phyloP scores from a whole-genome alignment of 2,888 invertebrate genomes.

The Sminthurides aquaticus region DNA sequence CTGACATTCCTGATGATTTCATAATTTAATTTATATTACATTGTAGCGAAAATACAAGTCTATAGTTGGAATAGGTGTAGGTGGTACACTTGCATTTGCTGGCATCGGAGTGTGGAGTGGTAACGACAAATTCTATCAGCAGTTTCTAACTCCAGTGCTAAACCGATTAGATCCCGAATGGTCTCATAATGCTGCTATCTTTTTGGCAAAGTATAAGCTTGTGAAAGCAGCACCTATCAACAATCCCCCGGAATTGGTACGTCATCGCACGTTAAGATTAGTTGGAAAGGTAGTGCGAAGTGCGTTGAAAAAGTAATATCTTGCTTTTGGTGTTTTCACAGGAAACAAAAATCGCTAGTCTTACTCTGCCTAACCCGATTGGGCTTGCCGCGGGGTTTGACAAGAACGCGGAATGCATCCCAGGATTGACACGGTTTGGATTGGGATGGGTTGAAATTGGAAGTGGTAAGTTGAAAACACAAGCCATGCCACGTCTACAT shows the following conservation, averaged over 20 bases:
- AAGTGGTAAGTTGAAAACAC: constrained; percentile 18
- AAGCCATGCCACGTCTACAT: too few species aligned
- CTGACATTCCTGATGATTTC: too few species aligned
- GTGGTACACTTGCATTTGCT: constrained; percentile 60
- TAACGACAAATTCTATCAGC: constrained; percentile 69
- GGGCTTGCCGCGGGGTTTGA: constrained; percentile 99
- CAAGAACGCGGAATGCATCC: constrained; percentile 86
- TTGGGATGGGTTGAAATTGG: constrained; percentile 96
- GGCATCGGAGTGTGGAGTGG: constrained; percentile 64
- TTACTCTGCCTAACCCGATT: constrained; percentile 74
- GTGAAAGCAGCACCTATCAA: constrained; percentile 56
- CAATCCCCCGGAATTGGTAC: constrained; percentile 62
- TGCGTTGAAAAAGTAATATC: too few species aligned
- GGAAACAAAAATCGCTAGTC: constrained; percentile 64
- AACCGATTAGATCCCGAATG: constrained; percentile 69
- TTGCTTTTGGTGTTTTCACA: too few species aligned
- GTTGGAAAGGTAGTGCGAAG: too few species aligned
- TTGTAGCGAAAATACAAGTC: constrained; percentile 69
- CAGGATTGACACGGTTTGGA: constrained; percentile 72
- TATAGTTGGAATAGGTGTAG: constrained; percentile 56
- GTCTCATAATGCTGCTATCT: constrained; percentile 71
- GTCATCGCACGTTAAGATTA: too few species aligned
- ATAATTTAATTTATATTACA: too few species aligned
- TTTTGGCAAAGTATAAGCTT: constrained; percentile 66
- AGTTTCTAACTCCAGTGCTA: constrained; percentile 63